Conservation (phyloP, 64 coral and sea anemone genomes). For the Acropora yongei region DNA sequence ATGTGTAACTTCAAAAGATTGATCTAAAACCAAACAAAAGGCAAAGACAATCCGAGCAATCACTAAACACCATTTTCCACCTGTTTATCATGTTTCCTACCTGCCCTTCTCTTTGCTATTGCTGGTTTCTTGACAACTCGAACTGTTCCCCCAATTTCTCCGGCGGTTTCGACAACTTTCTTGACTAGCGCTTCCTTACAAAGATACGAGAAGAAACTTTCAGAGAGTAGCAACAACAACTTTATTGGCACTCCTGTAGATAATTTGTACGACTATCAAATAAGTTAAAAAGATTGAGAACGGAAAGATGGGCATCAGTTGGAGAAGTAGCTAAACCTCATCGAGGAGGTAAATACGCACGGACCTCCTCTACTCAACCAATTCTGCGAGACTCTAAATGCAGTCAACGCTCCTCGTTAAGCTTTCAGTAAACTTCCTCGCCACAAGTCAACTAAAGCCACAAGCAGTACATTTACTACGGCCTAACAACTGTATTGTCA, state of each 20-base stretch:
- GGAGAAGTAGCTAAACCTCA: too few species aligned
- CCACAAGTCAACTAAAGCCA: neutral
- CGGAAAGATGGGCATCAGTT: too few species aligned
- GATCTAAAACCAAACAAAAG: neutral
- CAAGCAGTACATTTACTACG: neutral
- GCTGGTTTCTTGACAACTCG: constrained; percentile 29
- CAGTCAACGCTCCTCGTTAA: too few species aligned
- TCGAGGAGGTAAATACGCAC: too few species aligned
- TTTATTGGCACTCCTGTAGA: too few species aligned
- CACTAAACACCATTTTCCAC: neutral
- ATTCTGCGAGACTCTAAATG: too few species aligned
- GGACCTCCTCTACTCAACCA: too few species aligned
- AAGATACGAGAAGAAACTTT: too few species aligned
- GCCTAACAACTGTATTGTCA: neutral
- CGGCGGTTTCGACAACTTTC: constrained; percentile 17
- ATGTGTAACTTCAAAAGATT: neutral
- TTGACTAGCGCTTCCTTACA: constrained; percentile 44
- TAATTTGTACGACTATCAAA: too few species aligned
- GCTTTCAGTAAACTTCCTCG: too few species aligned
- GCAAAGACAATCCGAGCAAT: neutral
- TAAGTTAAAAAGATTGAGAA: too few species aligned
- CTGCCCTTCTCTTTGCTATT: neutral
- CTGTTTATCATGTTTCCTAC: neutral
- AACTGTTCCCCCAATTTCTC: constrained; percentile 49
- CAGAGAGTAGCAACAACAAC: too few species aligned